Conservation (phyloP, 2,888 invertebrate species). For the Melipona bicolor region DNA sequence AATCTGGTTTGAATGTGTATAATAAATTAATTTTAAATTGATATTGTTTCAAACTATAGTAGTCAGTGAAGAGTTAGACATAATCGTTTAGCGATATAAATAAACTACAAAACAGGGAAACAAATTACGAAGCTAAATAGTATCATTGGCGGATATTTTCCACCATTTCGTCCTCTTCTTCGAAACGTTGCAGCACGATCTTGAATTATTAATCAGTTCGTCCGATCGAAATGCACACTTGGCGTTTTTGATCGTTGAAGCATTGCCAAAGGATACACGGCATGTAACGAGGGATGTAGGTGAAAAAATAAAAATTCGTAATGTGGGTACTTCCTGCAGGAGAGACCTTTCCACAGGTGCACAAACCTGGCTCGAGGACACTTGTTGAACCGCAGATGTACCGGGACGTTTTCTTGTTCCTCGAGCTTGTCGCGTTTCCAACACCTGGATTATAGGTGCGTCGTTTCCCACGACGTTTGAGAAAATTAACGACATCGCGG, state of each 20-base stretch:
- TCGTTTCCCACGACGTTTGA: slow-evolving; percentile 63
- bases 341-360: slow-evolving; percentile 68
- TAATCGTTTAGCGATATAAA: no score
- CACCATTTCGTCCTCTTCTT: not conserved
- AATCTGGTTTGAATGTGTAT: no score
- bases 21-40: no score
- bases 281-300: slow-evolving; percentile 3
- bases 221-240: not conserved
- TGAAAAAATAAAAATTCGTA: slow-evolving; percentile 28
- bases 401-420: slow-evolving; percentile 57
- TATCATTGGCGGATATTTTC: not conserved
- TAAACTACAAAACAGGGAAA: no score
- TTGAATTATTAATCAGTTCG: not conserved
- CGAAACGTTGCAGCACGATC: not conserved
- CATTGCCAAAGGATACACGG: not conserved
- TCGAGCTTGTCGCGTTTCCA: slow-evolving; percentile 60
- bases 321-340: slow-evolving; percentile 73
- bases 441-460: slow-evolving; percentile 70
- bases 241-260: not conserved
- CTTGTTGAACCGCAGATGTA: slow-evolving; percentile 75
- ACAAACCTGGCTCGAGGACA: slow-evolving; percentile 59
- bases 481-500: slow-evolving; percentile 42
- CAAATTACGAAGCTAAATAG: no score
- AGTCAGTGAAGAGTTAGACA: no score
- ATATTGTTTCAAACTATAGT: no score